Evolutionary conservation across 2,797 vertebrate species (phyloP).

Genomic region (Pelodytes ibericus): DNA sequence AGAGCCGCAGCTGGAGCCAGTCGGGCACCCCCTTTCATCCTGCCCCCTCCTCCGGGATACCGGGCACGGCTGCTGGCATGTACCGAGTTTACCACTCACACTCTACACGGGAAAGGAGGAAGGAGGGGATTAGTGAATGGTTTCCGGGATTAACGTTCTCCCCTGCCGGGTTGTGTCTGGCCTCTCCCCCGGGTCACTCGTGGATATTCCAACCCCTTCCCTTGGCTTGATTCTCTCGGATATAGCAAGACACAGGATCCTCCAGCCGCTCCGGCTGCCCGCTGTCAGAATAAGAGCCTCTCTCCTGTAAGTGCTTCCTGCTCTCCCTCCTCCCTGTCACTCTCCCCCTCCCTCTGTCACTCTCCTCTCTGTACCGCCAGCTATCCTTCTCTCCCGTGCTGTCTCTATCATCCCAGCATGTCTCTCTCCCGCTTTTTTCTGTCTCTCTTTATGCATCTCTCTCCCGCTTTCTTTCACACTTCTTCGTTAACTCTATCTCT

Average conservation of each 20-base stretch:
- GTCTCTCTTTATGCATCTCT: not conserved
- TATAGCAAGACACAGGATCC: slow-evolving; percentile 35
- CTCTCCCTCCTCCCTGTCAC: slow-evolving; percentile 28
- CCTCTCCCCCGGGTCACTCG: not conserved
- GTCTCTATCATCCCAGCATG: not conserved
- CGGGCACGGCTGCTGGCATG: slow-evolving; percentile 33
- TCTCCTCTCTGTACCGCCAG: not conserved
- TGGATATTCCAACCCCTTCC: not conserved
- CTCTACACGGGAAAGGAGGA: not conserved
- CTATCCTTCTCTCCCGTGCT: not conserved
- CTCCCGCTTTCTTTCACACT: not conserved
- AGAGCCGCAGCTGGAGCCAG: slow-evolving; percentile 25
- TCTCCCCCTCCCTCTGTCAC: slow-evolving; percentile 9
- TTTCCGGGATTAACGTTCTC: slow-evolving; percentile 4
- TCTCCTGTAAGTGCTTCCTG: slow-evolving; percentile 47
- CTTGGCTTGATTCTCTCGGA: not conserved
- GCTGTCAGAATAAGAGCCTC: slow-evolving; percentile 53
- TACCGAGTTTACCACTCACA: slow-evolving; percentile 10
- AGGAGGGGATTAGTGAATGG: not conserved
- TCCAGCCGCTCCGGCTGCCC: slow-evolving; percentile 31
- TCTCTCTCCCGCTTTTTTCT: not conserved
- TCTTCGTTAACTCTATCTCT: not conserved
- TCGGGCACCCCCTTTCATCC: slow-evolving; percentile 35
- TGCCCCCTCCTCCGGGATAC: slow-evolving; percentile 22
- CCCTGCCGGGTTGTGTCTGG: not conserved